Conservation (phyloP, 2,888 invertebrate species). For the Entomobrya multifasciata region DNA sequence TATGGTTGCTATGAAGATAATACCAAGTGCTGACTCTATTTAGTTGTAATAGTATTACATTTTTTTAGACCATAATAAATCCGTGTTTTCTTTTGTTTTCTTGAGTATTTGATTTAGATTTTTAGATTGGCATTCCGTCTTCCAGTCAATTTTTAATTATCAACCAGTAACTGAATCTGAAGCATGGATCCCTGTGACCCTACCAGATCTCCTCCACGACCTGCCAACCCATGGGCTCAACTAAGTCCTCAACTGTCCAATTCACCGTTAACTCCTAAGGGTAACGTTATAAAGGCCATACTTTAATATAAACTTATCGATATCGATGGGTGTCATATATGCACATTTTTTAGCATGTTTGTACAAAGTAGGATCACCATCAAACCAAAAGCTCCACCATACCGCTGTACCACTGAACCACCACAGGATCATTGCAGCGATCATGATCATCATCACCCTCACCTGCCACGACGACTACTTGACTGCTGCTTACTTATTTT, state of each 20-base stretch:
- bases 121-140: no score
- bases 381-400: constrained; percentile 28
- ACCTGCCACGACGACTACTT: constrained; percentile 52
- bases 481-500: constrained; percentile 15
- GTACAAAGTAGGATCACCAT: neutral
- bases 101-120: no score
- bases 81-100: no score
- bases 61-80: no score
- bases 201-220: neutral
- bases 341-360: neutral
- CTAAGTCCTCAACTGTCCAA: neutral
- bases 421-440: neutral
- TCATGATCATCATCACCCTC: constrained; percentile 36
- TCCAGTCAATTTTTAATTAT: no score
- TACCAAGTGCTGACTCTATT: no score
- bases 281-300: neutral
- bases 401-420: constrained; percentile 26
- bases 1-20: no score
- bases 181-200: neutral
- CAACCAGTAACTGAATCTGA: no score
- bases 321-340: neutral
- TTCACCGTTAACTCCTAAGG: neutral
- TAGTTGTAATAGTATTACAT: no score
- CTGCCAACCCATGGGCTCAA: neutral
- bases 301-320: neutral